Base-by-base conservation (phyloP, 2,797 vertebrate species). In the Xyrichtys novacula region DNA sequence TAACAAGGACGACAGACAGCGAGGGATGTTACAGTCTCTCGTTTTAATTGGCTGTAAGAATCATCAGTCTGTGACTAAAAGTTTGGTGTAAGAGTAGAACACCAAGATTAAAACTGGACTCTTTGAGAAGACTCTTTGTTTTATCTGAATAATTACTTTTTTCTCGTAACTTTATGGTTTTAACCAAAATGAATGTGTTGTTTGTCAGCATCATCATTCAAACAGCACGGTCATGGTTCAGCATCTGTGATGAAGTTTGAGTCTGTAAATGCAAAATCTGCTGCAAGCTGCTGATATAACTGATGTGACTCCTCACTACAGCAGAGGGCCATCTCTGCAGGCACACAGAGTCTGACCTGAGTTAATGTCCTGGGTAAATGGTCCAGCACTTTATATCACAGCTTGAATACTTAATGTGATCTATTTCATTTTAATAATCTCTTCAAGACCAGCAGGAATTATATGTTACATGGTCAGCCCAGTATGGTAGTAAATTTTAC, bases 31-130 rank as follows among this genome's bases (percentile, higher is more conserved):
- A 58, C 34, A 63, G 56, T 74, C 63, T 67, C 32, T 46, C 65
- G 52, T 61, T 81, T 44, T 81, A 84, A 81, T 78, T 76, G 50
- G 74, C 65, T 31, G 47, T 36, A 61, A 69, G n/a, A 75, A 50
- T 74, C 71, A 47, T 72, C 38, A 49, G 43, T 71, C 56, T 78
- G 71, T 74, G 57, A 74, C 52, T 68, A 53, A 78, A 55, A 34
- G 46, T 57, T 67, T 61, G 39, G 29, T 53, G 60, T 39, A 31
- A 74, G 68, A 46, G 69, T 43, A 50, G 40, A 69, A 31, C 55
- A 54, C 49, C 50, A 74, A 71, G 54, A 63, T 39, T 9, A 47
- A 29, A 63, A 58, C 1, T 34, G 15, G 68, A 62, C 11, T 40
- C 14, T n/a, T 72, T 48, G 29, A 38, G 70, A 44, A 75, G 40